Percentiles rank a stretch among this genome's conserved stretches.
These are phyloP conservation scores for Terebella lapidaria DNA, from an alignment of 2,888 invertebrate genomes.

Conservation along the genomic window DNA sequence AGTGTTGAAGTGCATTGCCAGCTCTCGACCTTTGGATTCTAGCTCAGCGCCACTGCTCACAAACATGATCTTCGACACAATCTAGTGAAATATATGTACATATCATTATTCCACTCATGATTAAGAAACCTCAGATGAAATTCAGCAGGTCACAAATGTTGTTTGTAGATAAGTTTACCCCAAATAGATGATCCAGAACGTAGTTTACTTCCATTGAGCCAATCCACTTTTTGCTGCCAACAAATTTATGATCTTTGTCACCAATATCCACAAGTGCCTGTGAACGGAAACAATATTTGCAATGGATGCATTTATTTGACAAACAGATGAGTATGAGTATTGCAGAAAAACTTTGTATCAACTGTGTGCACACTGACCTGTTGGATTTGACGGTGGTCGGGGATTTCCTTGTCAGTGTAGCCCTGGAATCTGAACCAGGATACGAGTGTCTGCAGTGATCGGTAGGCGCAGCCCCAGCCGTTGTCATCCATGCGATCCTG, in stretches of 20 bases:
- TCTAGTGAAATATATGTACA: too few species aligned
- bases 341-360: too few species aligned
- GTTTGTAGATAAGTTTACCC: too few species aligned
- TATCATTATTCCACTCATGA: too few species aligned
- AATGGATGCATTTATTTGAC: too few species aligned
- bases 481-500: slow-evolving; percentile 82
- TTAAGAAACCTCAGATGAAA: too few species aligned
- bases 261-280: slow-evolving; percentile 89
- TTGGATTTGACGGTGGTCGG: slow-evolving; percentile 73
- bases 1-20: slow-evolving; percentile 83
- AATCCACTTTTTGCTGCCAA: slow-evolving; percentile 93
- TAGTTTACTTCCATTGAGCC: slow-evolving; percentile 96
- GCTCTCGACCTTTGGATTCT: slow-evolving; percentile 70
- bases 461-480: slow-evolving; percentile 99
- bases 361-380: slow-evolving; percentile 41
- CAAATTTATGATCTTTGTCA: slow-evolving; percentile 81
- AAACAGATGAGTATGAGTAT: too few species aligned
- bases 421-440: slow-evolving; percentile 78
- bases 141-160: too few species aligned
- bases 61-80: slow-evolving; percentile 71
- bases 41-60: slow-evolving; percentile 83
- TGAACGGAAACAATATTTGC: slow-evolving; percentile 6
- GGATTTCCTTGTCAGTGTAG: slow-evolving; percentile 63
- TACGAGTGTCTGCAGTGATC: slow-evolving; percentile 90
- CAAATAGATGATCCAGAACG: slow-evolving; percentile 64